Base-by-base conservation (phyloP, 1,140 invertebrate genomes). In the Drusus annulatus region DNA sequence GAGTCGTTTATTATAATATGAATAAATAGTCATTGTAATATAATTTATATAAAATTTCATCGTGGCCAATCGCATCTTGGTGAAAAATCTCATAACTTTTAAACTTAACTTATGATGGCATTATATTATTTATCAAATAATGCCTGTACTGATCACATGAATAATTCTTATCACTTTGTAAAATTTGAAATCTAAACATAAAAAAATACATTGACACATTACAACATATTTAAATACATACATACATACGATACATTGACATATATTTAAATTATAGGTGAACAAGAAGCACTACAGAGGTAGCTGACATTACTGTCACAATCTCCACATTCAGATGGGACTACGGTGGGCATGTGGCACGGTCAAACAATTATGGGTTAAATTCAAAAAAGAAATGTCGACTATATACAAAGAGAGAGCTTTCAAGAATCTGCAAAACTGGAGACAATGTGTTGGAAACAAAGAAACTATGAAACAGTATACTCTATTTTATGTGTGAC, bases 181-280 rank as follows among this genome's bases (percentile, higher is more conserved):
- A 25, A 65, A 65, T 65, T 65, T 65, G 36, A 65, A 25, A 25
- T 65, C 62, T 65, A 36, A 65, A 65, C 1, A 65, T 65, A 6
- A 65, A 23, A 28, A 28, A 60, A 5, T 23, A 60, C 23, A 60
- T 21, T 60, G 23, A 23, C 7, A 21, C 19, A 7, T n/a, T 17
- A 56, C 19, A n/a, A n/a, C n/a, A n/a, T n/a, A n/a, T n/a, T n/a
- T 63, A 3, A 63, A 58, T n/a, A n/a, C 19, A 4, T 21, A 58
- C 21, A 58, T 19, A 21, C 19, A 21, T 19, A 19, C 19, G 6
- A 2, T 56, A 56, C 19, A 21, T 56, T 45, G 36, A 45, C 36
- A 13, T 10, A 45, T 45, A 45, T 2, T 45, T 13, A 13, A 1
- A 45, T 13, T 13, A 45, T 13, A 45, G 1, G 36, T 45, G 36